Conservation (phyloP, 1,140 invertebrate genomes). For the Brachionus calyciflorus region DNA sequence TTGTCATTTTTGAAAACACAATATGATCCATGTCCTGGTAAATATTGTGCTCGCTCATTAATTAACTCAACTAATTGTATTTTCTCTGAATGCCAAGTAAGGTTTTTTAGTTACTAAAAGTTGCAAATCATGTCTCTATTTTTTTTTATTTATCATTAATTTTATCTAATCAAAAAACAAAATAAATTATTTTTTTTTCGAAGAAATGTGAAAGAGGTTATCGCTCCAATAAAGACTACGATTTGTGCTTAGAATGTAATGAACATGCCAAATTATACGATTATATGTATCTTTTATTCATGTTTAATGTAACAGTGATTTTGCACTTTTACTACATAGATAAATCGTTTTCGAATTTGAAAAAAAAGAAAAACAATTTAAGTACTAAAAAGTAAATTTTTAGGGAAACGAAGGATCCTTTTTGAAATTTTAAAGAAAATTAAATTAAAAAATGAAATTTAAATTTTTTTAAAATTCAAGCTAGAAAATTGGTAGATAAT, state of each 20-base stretch:
- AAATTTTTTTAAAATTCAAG: no score
- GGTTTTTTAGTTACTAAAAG: no score
- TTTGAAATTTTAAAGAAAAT: no score
- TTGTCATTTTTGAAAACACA: background rate
- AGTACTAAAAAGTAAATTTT: background rate
- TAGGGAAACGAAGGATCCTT: background rate
- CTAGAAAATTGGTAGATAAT: no score
- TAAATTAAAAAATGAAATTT: no score
- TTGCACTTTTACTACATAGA: constrained; percentile 10
- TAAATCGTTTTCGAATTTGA: constrained; percentile 6
- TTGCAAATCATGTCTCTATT: no score
- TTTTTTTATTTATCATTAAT: no score
- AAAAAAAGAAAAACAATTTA: constrained; percentile 39
- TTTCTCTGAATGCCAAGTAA: constrained; percentile 38
- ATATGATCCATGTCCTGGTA: constrained; percentile 16
- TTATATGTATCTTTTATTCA: constrained; percentile 32
- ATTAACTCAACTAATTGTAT: background rate
- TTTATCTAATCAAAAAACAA: no score
- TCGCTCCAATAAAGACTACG: background rate
- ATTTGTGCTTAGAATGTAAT: background rate
- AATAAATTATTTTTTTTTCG: background rate
- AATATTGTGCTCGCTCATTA: constrained; percentile 7
- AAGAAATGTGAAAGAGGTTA: constrained; percentile 32
- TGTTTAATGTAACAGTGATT: constrained; percentile 16
- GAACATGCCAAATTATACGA: background rate